Percentiles rank a stretch among this genome's conserved stretches.
These are phyloP conservation scores for Eriocheir sinensis DNA, from an alignment of 1,140 invertebrate genomes.

Conservation along the genomic window DNA sequence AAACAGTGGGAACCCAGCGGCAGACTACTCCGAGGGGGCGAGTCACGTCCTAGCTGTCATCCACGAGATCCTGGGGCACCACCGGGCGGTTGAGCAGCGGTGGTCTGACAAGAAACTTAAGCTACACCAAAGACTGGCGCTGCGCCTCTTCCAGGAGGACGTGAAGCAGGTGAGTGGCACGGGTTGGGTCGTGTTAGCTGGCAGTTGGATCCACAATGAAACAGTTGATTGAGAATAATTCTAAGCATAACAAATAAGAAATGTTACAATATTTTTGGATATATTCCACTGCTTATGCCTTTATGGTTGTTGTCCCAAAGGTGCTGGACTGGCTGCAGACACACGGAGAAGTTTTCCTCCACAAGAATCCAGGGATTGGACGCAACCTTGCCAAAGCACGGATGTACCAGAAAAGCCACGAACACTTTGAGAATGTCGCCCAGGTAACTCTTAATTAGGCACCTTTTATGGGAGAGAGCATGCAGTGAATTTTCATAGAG, in stretches of 20 bases:
- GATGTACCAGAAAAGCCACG: slow-evolving; percentile 98
- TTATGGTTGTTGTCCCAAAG: slow-evolving; percentile 82
- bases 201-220: not conserved
- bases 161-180: slow-evolving; percentile 79
- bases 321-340: slow-evolving; percentile 98
- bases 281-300: not conserved
- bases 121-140: slow-evolving; percentile 94
- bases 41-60: slow-evolving; percentile 88
- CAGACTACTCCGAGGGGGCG: slow-evolving; percentile 95
- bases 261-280: too few relatives aligned
- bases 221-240: not conserved
- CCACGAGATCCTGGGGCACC: slow-evolving; percentile 96
- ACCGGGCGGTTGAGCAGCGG: slow-evolving; percentile 94
- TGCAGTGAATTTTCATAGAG: not conserved
- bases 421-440: slow-evolving; percentile 98
- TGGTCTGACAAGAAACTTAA: slow-evolving; percentile 97
- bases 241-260: not conserved
- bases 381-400: slow-evolving; percentile 96
- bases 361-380: slow-evolving; percentile 98
- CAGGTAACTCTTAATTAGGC: slow-evolving; percentile 86
- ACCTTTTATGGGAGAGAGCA: not conserved
- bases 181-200: too few relatives aligned
- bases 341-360: slow-evolving; percentile 98
- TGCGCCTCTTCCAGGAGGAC: slow-evolving; percentile 92
- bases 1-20: slow-evolving; percentile 90